Conservation (phyloP, 2,113 vertebrate genomes). For the Alligator sinensis region DNA sequence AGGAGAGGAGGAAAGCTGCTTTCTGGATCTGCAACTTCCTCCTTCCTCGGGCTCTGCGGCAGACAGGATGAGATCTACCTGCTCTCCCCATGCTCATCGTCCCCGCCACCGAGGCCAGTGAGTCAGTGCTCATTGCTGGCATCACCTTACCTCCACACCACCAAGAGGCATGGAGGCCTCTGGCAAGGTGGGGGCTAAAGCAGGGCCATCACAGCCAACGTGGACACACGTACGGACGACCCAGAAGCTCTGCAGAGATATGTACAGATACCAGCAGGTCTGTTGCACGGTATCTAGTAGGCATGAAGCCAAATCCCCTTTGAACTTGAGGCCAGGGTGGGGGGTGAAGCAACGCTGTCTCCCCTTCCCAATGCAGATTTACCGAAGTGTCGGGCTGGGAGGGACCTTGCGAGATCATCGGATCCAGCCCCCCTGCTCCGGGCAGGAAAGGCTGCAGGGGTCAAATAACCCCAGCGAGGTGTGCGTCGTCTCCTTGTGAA, state of each 20-base stretch:
- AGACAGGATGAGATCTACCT: background rate
- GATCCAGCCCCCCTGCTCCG: too few relatives aligned
- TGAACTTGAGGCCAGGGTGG: too few relatives aligned
- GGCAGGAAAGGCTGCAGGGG: too few relatives aligned
- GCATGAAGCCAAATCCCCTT: background rate
- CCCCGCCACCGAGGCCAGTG: rapidly evolving
- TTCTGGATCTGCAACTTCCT: background rate
- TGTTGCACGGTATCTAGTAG: background rate
- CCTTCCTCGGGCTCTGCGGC: background rate
- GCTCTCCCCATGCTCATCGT: background rate
- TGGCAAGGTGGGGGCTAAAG: background rate
- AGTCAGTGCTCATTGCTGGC: background rate
- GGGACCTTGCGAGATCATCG: too few relatives aligned
- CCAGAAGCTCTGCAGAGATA: background rate
- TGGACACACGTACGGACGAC: background rate
- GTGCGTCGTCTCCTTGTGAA: too few relatives aligned
- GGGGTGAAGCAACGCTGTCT: too few relatives aligned
- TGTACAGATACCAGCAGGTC: rapidly evolving
- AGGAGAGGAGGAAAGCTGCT: background rate
- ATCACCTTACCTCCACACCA: background rate
- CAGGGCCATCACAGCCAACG: background rate
- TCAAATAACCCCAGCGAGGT: too few relatives aligned
- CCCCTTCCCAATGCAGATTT: too few relatives aligned
- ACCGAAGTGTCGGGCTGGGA: too few relatives aligned
- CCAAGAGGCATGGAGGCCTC: background rate